Evolutionary conservation across 2,888 invertebrate species (phyloP).

Genomic region (Allophyes oxyacanthae): DNA sequence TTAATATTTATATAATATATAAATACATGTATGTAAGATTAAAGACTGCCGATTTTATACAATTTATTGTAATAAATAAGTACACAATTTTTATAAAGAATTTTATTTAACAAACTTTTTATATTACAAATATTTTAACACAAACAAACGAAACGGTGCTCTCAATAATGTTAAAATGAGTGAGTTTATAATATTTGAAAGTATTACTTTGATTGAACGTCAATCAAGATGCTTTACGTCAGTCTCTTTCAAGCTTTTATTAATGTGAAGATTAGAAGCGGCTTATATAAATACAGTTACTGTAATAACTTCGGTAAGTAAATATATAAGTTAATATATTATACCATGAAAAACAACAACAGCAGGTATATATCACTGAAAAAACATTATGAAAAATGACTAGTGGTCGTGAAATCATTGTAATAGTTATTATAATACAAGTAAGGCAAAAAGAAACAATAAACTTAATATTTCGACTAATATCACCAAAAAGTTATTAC

Average conservation of each 20-base stretch:
- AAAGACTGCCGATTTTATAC: constrained; percentile 73
- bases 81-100: constrained; percentile 63
- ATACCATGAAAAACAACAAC: background rate
- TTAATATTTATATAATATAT: too few relatives aligned
- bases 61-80: constrained; percentile 69
- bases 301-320: constrained; percentile 15
- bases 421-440: background rate
- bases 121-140: constrained; percentile 66
- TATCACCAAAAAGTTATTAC: too few relatives aligned
- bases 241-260: constrained; percentile 54
- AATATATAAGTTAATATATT: constrained; percentile 16
- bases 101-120: constrained; percentile 85
- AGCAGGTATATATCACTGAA: too few relatives aligned
- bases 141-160: constrained; percentile 75
- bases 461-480: too few relatives aligned
- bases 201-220: constrained; percentile 8
- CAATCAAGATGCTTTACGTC: constrained; percentile 50
- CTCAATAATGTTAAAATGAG: constrained; percentile 72
- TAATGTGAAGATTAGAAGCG: constrained; percentile 44
- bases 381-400: background rate
- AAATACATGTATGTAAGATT: constrained; percentile 25
- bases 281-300: constrained; percentile 40
- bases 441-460: too few relatives aligned
- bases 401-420: constrained; percentile 5
- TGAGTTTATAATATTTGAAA: constrained; percentile 61